Evolutionary conservation across 2,888 invertebrate species (phyloP), one percentile per base, ranked within the genome.

Genomic region (Pyrocoelia pectoralis): DNA sequence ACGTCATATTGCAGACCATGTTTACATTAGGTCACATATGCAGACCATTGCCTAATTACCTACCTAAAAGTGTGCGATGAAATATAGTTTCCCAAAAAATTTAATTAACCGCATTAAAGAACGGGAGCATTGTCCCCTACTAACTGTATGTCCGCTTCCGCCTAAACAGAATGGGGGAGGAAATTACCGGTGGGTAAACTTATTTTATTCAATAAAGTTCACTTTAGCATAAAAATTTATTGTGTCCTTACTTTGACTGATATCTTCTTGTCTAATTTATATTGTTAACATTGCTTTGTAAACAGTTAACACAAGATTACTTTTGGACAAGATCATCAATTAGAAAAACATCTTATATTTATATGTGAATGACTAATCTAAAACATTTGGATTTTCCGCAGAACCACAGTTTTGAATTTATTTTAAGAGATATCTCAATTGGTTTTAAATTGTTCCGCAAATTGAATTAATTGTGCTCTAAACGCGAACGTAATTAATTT

Each of bases 321-420:
- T 14, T 43, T 43, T 43, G 8, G 13, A 43, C 14, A 15, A 43
- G 14, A 43, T 24, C 24, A 24, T 24, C 24, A 24, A 24, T 24
- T 24, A 24, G 24, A 24, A n/a, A n/a, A 24, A 6, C 24, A 6
- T 24, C 24, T 24, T 24, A 15, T 43, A 15, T 43, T 14, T 43
- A 14, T 43, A 43, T 15, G 12, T 43, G 15, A 43, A 43, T 43
- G 43, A 43, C 43, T 43, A 43, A 43, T n/a, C 6, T 12, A 2
- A 40, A 15, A 43, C 43, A 14, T 9, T 43, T 43, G 43, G 43
- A 15, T 14, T 43, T 43, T 43, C 43, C 43, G 14, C 15, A 43
- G 43, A 43, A 43, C 14, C 43, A 43, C 43, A 43, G 43, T n/a
- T 43, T 43, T 43, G 43, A 15, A 14, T 43, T 43, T 43, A 43